Conservation (phyloP, 2,888 invertebrate genomes). For the Troglohyphantes excavatus region DNA sequence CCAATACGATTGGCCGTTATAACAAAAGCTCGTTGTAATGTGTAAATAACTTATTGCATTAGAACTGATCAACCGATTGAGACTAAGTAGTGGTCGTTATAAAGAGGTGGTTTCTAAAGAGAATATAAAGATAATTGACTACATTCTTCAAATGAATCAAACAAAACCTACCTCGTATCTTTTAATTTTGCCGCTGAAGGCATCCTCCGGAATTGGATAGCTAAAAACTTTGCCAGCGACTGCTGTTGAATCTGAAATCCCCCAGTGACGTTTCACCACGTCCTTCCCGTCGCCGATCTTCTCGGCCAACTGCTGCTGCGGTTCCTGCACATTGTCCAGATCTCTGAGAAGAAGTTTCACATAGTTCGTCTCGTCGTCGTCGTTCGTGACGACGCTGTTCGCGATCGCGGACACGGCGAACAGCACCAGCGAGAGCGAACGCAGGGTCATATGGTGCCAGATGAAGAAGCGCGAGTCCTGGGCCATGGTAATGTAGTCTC, state of each 20-base stretch:
- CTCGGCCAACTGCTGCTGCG: constrained; percentile 17
- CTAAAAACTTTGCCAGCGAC: constrained; percentile 89
- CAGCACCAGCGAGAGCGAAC: not conserved
- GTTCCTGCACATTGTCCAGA: constrained; percentile 35
- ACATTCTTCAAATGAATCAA: too few species aligned
- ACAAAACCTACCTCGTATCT: constrained; percentile 86
- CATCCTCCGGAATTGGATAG: constrained; percentile 88
- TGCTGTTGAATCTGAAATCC: constrained; percentile 87
- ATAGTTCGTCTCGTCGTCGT: constrained; percentile 72
- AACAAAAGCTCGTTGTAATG: too few species aligned
- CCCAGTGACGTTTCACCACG: constrained; percentile 83
- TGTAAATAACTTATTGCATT: too few species aligned
- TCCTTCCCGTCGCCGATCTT: constrained; percentile 44
- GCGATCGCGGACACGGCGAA: not conserved
- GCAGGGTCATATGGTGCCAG: not conserved
- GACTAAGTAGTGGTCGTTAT: too few species aligned
- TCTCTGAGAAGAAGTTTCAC: constrained; percentile 65
- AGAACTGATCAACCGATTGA: too few species aligned
- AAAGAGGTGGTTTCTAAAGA: too few species aligned
- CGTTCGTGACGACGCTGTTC: not conserved
- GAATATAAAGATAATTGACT: too few species aligned
- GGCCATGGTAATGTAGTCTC: not conserved
- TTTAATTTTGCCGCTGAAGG: constrained; percentile 87
- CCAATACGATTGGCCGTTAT: too few species aligned
- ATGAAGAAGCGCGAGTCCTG: too few species aligned